phyloP scores from a whole-genome alignment of 2,113 vertebrate genomes.

The Epinephelus cyanopodus region DNA sequence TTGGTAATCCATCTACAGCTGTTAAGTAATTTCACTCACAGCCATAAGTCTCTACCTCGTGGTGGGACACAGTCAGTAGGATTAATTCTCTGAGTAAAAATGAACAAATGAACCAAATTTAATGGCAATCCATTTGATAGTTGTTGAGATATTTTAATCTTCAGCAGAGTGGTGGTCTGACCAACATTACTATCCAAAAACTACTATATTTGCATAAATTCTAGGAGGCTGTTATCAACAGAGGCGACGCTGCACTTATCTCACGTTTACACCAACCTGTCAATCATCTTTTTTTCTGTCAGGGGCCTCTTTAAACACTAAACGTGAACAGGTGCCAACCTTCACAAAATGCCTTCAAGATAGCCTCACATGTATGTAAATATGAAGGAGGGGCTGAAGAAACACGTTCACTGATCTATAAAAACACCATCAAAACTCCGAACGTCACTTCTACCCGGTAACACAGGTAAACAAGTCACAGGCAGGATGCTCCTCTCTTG shows the following conservation, averaged over 20 bases:
- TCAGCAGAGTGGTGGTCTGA: neutral
- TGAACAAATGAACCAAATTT: no score
- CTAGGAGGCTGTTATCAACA: neutral
- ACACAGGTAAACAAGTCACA: slow-evolving; percentile 35
- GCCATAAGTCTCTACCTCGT: no score
- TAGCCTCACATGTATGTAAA: slow-evolving; percentile 7
- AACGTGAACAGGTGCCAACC: slow-evolving; percentile 46
- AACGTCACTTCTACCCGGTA: neutral
- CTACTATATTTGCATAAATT: slow-evolving; percentile 1
- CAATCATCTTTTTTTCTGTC: slow-evolving; percentile 16
- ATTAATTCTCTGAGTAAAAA: neutral
- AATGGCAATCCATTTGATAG: neutral
- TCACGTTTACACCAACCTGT: neutral
- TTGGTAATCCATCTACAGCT: no score
- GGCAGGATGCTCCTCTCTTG: neutral
- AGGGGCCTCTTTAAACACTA: slow-evolving; percentile 36
- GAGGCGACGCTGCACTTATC: neutral
- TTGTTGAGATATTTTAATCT: neutral
- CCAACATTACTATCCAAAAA: neutral
- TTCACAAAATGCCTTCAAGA: slow-evolving; percentile 35
- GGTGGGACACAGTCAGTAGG: neutral
- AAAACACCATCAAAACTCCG: neutral
- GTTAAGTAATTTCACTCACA: no score
- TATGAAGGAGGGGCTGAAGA: neutral
- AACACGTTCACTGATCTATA: slow-evolving; percentile 21